These are phyloP conservation scores for Akabosia matsudoensis DNA, from an alignment of 1,140 invertebrate species.

Conservation along the genomic window DNA sequence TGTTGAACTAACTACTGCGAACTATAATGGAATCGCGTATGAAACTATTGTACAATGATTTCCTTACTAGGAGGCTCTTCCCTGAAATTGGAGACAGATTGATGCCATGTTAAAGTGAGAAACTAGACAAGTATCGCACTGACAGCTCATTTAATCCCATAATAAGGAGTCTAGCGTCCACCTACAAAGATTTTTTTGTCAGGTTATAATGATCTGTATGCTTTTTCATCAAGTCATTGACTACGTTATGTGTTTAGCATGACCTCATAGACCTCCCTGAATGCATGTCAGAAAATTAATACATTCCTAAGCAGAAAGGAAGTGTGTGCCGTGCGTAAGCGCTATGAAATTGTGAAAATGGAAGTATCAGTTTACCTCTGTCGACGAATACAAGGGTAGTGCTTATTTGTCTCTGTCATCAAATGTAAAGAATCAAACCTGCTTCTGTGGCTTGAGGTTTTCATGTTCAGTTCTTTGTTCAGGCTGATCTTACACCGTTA, in stretches of 20 bases:
- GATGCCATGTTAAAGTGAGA: not conserved
- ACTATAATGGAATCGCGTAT: not conserved
- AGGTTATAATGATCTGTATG: not conserved
- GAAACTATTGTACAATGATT: not conserved
- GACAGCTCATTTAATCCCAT: not conserved
- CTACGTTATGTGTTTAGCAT: no score
- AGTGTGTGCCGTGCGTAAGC: not conserved
- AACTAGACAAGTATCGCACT: not conserved
- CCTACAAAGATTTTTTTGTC: not conserved
- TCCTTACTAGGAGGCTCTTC: not conserved
- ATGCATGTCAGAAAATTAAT: not conserved
- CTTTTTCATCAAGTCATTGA: not conserved
- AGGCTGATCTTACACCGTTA: no score
- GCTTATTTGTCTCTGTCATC: no score
- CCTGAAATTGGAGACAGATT: not conserved
- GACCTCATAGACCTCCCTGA: slow-evolving; percentile 15
- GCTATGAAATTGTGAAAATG: not conserved
- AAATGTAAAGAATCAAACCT: no score
- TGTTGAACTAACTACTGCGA: slow-evolving; percentile 11
- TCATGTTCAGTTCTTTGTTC: no score
- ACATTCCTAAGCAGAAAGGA: not conserved
- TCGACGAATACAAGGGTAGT: no score
- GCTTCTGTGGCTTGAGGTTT: no score
- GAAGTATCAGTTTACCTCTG: not conserved
- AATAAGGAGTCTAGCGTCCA: not conserved